Base-by-base conservation (phyloP, 2,888 invertebrate genomes). In the Blastobasis lacticolella region DNA sequence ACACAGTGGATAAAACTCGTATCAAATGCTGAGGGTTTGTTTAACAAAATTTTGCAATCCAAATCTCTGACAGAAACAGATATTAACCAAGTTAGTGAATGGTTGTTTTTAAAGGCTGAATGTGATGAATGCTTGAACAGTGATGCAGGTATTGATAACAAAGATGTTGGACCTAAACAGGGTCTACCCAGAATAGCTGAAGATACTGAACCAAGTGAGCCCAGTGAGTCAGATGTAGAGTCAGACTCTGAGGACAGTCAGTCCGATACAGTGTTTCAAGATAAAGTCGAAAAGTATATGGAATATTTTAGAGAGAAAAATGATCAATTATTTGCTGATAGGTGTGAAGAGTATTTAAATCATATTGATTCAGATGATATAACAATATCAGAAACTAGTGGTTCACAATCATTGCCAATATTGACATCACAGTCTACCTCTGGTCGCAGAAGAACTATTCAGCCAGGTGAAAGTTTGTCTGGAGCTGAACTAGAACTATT, bases 81-180 rank as follows among this genome's bases (percentile, higher is more conserved):
- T 70, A 90, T 93, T 59, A 94, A 93, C 66, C 94, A 94, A 78
- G 85, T 89, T 6, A 89, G 94, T 68, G 93, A 94, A 61, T 96
- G 96, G 96, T 81, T 96, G 10, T 94, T 94, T 65, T 82, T 95
- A 56, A 95, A 95, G 69, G 95, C 95, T 61, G 96, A 96, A 77
- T 95, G 95, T 77, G 95, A 95, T 75, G 95, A 95, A 69, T 95
- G 95, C 71, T 89, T 94, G 47, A 91, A 90, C 56, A 86, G 79
- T 57, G 92, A 92, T 64, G 84, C 86, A 45, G 76, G 65, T 63
- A 79, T 70, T 59, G 88, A 84, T 60, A 86, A 85, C 56, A 85
- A 84, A 64, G 87, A 86, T 62, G 68, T 67, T 48, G 73, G 66
- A 49, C 73, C 76, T 54, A 89, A 89, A 58, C 86, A 88, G 57